Conservation (phyloP, 2,797 vertebrate genomes). For the Halcyon badia region DNA sequence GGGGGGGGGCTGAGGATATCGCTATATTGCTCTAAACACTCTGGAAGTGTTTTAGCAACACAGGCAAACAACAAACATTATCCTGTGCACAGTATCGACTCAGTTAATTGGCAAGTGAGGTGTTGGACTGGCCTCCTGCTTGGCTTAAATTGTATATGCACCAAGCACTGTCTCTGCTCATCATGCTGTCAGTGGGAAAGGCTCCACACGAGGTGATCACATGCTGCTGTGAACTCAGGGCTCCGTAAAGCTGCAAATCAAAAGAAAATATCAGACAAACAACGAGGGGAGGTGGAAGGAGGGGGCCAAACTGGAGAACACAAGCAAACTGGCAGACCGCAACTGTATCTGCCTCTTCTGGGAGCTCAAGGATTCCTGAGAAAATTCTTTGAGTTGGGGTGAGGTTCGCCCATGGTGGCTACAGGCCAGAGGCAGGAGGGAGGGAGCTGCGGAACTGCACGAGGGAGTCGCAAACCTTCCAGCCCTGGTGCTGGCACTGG, state of each 20-base stretch:
- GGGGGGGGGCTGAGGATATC: not conserved
- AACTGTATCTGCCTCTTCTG: not conserved
- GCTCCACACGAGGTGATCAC: slow-evolving; percentile 64
- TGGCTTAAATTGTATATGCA: slow-evolving; percentile 52
- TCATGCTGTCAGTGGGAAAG: slow-evolving; percentile 69
- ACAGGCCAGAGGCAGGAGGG: not conserved
- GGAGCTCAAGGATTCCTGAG: not conserved
- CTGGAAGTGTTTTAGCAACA: slow-evolving; percentile 63
- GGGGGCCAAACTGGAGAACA: not conserved
- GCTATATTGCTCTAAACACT: not conserved
- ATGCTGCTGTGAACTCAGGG: slow-evolving; percentile 15
- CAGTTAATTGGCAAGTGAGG: slow-evolving; percentile 62
- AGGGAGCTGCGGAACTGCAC: not conserved
- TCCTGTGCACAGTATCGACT: slow-evolving; percentile 40
- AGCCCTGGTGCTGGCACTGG: not conserved
- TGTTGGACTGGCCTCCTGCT: slow-evolving; percentile 58
- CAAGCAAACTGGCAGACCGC: not conserved
- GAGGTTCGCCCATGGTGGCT: not conserved
- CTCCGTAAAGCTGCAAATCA: slow-evolving; percentile 62
- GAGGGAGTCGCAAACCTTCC: not conserved
- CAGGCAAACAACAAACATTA: slow-evolving; percentile 56
- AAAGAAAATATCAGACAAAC: slow-evolving; percentile 48
- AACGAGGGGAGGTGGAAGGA: not conserved
- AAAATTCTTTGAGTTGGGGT: not conserved
- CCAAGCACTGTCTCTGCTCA: slow-evolving; percentile 27